Evolutionary conservation across 2,888 invertebrate genomes (phyloP).

Genomic region (Eucera pruinosa): DNA sequence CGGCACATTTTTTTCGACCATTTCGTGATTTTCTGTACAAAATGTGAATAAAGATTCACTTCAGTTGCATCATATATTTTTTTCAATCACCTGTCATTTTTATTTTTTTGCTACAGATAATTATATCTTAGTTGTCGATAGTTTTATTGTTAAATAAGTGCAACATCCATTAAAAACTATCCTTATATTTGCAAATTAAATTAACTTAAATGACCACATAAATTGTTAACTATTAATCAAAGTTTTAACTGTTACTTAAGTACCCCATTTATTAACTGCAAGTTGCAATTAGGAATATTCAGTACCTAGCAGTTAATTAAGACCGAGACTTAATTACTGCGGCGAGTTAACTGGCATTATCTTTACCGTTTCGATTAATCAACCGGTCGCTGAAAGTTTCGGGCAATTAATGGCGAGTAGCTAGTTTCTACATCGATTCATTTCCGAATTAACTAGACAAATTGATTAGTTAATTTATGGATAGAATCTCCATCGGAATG

Average conservation of each 20-base stretch:
- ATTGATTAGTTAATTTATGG: slow-evolving; percentile 40
- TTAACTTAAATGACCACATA: background rate
- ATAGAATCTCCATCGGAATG: slow-evolving; percentile 28
- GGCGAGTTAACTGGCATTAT: background rate
- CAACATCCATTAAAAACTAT: background rate
- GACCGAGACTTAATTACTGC: background rate
- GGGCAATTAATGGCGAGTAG: background rate
- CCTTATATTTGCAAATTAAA: background rate
- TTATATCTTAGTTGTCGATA: too few relatives aligned
- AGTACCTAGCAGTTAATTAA: background rate
- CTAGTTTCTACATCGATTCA: slow-evolving; percentile 9
- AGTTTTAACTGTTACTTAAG: background rate
- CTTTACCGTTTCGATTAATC: slow-evolving; percentile 5
- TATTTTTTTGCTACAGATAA: too few relatives aligned
- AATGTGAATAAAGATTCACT: too few relatives aligned
- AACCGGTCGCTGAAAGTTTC: slow-evolving; percentile 22
- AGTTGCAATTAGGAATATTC: background rate
- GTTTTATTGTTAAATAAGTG: too few relatives aligned
- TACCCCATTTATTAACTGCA: background rate
- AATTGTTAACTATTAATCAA: background rate
- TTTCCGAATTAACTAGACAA: slow-evolving; percentile 38
- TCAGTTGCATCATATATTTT: too few relatives aligned
- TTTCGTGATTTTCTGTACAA: too few relatives aligned
- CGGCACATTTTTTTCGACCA: too few relatives aligned
- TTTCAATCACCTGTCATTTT: too few relatives aligned